These are phyloP conservation scores for Crypturellus undulatus DNA, from an alignment of 2,113 vertebrate genomes.

Conservation along the genomic window DNA sequence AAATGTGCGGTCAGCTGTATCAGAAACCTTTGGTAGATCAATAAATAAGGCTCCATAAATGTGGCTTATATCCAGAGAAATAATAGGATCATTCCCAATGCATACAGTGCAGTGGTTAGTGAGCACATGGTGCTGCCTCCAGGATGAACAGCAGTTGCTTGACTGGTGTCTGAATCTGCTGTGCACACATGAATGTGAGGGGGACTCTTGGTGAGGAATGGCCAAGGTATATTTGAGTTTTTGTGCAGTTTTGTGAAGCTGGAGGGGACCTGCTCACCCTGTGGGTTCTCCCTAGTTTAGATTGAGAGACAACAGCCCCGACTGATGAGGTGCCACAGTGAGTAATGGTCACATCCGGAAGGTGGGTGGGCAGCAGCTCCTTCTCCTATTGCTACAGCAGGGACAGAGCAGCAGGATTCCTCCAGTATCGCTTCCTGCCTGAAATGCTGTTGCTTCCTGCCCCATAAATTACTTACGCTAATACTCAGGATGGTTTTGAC, in stretches of 20 bases:
- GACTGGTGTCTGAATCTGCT: slow-evolving; percentile 11
- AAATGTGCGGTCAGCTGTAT: slow-evolving; percentile 26
- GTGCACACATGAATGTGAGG: not conserved
- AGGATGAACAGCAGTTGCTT: slow-evolving; percentile 15
- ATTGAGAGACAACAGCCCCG: not conserved
- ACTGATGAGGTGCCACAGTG: not conserved
- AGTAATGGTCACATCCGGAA: not conserved
- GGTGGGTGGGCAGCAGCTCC: not conserved
- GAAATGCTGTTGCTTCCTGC: not conserved
- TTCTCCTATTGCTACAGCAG: not conserved
- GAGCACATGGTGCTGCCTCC: not conserved
- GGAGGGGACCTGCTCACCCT: not conserved
- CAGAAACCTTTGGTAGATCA: slow-evolving; percentile 48
- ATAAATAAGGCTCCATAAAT: slow-evolving; percentile 47
- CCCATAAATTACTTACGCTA: slow-evolving; percentile 14
- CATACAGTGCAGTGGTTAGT: not conserved
- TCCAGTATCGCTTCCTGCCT: not conserved
- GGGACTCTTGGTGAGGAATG: not conserved
- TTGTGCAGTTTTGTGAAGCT: not conserved
- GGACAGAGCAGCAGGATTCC: not conserved
- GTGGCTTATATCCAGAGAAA: slow-evolving; percentile 52
- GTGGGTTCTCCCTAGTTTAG: not conserved
- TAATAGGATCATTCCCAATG: not conserved
- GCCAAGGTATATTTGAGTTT: not conserved
- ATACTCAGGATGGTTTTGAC: slow-evolving; percentile 16